Conservation (phyloP, 1,140 invertebrate species). For the Lasioglossum baleicum region DNA sequence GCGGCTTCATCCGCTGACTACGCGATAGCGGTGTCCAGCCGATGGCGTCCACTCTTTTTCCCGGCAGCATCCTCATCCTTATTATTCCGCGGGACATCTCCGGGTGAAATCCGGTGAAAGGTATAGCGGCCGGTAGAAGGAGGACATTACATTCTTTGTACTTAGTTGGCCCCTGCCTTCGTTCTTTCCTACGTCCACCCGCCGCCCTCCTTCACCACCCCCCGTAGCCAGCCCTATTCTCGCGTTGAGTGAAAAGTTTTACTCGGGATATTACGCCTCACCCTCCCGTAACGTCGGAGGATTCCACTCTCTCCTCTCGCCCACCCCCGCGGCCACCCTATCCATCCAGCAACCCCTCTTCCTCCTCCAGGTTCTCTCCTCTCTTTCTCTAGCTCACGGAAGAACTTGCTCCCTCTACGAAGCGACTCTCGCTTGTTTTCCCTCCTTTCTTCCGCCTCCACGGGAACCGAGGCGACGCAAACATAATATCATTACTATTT, state of each 20-base stretch:
- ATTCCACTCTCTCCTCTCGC: conserved; percentile 58
- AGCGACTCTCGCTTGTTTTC: not conserved
- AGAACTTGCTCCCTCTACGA: too few species aligned
- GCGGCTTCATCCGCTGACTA: conserved; percentile 17
- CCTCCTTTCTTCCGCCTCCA: not conserved
- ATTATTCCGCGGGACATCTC: conserved; percentile 68
- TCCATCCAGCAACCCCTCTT: conserved; percentile 23
- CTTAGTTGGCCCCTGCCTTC: conserved; percentile 58
- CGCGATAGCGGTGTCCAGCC: conserved; percentile 1
- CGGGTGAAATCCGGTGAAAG: conserved; percentile 69
- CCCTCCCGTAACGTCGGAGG: conserved; percentile 59
- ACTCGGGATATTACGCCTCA: conserved; percentile 78
- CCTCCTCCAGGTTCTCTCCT: conserved; percentile 16
- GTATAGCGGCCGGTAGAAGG: conserved; percentile 57
- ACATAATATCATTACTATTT: conserved; percentile 79
- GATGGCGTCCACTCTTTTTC: conserved; percentile 58
- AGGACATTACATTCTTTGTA: conserved; percentile 73
- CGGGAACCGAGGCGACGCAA: conserved; percentile 57
- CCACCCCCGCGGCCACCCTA: conserved; percentile 46
- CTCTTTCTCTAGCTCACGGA: conserved; percentile 7
- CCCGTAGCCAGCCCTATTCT: conserved; percentile 64
- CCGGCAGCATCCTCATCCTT: conserved; percentile 60
- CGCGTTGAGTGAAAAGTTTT: conserved; percentile 80
- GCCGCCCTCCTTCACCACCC: conserved; percentile 36
- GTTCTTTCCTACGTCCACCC: conserved; percentile 31